Conservation (phyloP, 2,797 vertebrate species). For the Artibeus jamaicensis region DNA sequence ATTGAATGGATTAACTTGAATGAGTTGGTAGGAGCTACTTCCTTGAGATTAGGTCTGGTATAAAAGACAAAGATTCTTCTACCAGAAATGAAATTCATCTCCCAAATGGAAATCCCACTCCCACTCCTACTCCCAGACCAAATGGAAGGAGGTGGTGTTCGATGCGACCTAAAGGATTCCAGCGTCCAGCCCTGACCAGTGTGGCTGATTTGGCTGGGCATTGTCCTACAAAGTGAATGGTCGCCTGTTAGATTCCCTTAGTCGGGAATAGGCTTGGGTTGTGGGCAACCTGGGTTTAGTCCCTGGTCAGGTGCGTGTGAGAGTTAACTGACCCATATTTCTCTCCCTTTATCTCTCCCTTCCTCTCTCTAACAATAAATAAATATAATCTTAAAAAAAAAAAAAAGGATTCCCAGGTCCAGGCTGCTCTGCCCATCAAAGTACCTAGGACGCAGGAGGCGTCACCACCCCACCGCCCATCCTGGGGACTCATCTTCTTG, state of each 20-base stretch:
- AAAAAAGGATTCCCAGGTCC: background rate
- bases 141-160: background rate
- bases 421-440: background rate
- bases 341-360: background rate
- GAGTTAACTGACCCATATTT: background rate
- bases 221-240: background rate
- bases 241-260: background rate
- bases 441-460: background rate
- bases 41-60: background rate
- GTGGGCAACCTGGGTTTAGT: background rate
- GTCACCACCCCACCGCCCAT: background rate
- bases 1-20: slow-evolving; percentile 2
- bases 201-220: background rate
- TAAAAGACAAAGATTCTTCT: slow-evolving; percentile 22
- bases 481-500: background rate
- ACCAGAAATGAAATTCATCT: slow-evolving; percentile 13
- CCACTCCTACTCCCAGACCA: background rate
- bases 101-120: slow-evolving; percentile 19
- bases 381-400: background rate
- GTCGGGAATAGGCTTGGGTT: background rate
- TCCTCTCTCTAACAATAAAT: too few species aligned
- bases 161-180: background rate
- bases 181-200: background rate
- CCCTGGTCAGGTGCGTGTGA: background rate
- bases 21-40: background rate